These are phyloP conservation scores for Aegotheles bennettii DNA, from an alignment of 2,113 vertebrate species.

Conservation along the genomic window DNA sequence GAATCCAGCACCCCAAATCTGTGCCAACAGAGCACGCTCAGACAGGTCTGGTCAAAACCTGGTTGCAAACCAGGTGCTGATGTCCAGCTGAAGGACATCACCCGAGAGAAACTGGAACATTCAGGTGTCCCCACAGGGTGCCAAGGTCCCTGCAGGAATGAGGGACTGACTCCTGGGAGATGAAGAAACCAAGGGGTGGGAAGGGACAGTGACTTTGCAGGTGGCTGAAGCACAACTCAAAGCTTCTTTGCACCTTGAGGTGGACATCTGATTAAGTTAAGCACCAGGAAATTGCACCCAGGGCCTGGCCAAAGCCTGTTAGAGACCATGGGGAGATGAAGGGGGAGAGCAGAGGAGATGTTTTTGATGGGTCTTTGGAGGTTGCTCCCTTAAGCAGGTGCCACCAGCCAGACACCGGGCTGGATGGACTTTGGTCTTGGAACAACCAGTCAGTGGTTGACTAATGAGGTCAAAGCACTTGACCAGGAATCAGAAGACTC, in stretches of 20 bases:
- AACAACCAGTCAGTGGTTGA: neutral
- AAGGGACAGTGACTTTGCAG: neutral
- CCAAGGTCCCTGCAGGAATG: neutral
- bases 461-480: neutral
- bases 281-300: neutral
- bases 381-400: neutral
- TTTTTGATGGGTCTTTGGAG: neutral
- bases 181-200: rapidly evolving
- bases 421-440: constrained; percentile 13
- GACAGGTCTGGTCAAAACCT: neutral
- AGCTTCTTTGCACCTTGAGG: neutral
- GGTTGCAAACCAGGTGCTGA: neutral
- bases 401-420: neutral
- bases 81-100: neutral
- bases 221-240: neutral
- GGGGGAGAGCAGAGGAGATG: neutral
- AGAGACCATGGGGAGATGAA: rapidly evolving
- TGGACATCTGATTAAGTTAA: neutral
- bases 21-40: neutral
- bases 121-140: neutral
- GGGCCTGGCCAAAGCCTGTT: neutral
- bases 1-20: neutral
- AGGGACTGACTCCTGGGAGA: neutral
- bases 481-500: neutral
- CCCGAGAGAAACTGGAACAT: neutral